These are phyloP conservation scores for Isaurus tuberculatus DNA, from an alignment of 92 coral and sea anemone genomes.

Conservation along the genomic window DNA sequence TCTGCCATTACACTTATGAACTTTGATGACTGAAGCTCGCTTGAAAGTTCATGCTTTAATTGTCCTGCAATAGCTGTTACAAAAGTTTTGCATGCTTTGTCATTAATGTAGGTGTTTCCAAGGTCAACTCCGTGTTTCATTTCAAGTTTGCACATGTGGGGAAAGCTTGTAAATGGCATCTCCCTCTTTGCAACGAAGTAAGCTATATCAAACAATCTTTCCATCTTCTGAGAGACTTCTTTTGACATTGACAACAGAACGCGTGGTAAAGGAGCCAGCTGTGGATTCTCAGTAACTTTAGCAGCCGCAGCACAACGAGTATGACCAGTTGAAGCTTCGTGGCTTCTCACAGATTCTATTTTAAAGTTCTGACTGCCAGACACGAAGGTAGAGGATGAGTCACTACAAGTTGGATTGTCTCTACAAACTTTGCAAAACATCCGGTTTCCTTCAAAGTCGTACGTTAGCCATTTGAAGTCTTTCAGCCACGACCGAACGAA, in stretches of 20 bases:
- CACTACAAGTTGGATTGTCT: constrained; percentile 64
- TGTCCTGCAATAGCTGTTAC: no score
- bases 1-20: constrained; percentile 57
- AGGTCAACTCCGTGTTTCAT: no score
- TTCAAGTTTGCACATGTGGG: constrained; percentile 45
- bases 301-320: constrained; percentile 47
- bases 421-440: constrained; percentile 62
- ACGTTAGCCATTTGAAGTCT: constrained; percentile 60
- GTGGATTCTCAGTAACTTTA: constrained; percentile 55
- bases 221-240: constrained; percentile 54
- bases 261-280: constrained; percentile 40
- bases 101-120: no score
- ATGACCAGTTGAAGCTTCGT: constrained; percentile 46
- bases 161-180: constrained; percentile 55
- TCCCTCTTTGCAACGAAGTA: constrained; percentile 50
- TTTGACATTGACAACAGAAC: constrained; percentile 35
- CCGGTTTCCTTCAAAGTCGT: constrained; percentile 56
- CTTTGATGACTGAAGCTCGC: constrained; percentile 48
- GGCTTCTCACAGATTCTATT: constrained; percentile 50
- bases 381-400: constrained; percentile 56
- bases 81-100: no score
- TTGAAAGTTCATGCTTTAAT: no score
- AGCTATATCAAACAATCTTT: constrained; percentile 33
- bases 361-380: constrained; percentile 57
- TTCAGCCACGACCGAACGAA: constrained; percentile 57